Conservation (phyloP, 2,113 vertebrate species). For the Anseranas semipalmata region DNA sequence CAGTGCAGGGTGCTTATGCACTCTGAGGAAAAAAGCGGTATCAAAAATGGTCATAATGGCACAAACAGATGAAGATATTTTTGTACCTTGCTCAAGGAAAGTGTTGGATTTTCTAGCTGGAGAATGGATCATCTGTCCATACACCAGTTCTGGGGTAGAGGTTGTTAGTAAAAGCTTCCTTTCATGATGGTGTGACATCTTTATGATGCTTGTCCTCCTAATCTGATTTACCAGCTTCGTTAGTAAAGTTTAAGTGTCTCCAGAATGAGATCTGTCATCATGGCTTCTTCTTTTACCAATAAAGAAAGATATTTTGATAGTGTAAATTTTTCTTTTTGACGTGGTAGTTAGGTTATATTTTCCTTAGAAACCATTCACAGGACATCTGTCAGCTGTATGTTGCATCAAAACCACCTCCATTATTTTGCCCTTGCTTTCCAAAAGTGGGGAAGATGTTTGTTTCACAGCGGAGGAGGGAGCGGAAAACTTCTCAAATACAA, state of each 20-base stretch:
- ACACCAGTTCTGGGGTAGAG: background rate
- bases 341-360: conserved; percentile 12
- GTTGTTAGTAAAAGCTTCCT: background rate
- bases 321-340: background rate
- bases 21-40: background rate
- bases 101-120: background rate
- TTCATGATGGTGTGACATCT: background rate
- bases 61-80: background rate
- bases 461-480: background rate
- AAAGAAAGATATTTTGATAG: background rate
- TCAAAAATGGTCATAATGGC: background rate
- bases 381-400: conserved; percentile 50
- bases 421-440: conserved; percentile 37
- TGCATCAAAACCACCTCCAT: conserved; percentile 57
- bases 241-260: background rate
- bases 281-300: background rate
- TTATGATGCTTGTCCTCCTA: background rate
- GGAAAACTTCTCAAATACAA: conserved; percentile 14
- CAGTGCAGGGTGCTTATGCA: rapidly evolving
- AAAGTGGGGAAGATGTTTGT: conserved; percentile 30
- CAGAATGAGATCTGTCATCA: background rate
- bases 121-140: background rate
- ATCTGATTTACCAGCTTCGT: background rate
- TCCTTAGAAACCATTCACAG: conserved; percentile 46
- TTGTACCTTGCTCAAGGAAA: background rate